Conservation (phyloP, 2,113 vertebrate genomes). For the Macquaria australasica region DNA sequence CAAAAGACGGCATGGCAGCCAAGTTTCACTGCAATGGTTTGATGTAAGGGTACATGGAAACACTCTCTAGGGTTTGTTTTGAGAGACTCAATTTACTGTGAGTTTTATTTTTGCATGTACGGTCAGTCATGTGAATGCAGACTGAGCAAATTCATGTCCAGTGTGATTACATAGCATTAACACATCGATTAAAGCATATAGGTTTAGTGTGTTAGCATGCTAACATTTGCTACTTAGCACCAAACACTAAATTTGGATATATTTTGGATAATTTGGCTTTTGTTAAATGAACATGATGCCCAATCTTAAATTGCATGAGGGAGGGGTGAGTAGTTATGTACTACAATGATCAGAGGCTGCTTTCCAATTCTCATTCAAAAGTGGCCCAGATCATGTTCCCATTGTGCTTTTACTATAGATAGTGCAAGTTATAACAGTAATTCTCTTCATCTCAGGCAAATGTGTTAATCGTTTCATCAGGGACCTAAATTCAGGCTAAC, state of each 20-base stretch:
- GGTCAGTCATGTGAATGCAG: no score
- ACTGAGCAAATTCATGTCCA: neutral
- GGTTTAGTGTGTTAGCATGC: neutral
- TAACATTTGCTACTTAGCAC: neutral
- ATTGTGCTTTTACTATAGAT: neutral
- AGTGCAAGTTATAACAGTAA: neutral
- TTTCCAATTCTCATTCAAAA: neutral
- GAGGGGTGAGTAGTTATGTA: neutral
- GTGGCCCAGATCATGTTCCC: neutral
- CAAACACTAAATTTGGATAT: neutral
- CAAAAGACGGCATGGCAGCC: neutral
- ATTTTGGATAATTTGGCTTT: neutral
- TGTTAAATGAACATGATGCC: neutral
- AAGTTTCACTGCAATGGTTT: neutral
- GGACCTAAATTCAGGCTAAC: slow-evolving; percentile 35
- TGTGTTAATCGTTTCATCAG: slow-evolving; percentile 17
- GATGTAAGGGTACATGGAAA: slow-evolving; percentile 1
- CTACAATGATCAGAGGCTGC: neutral
- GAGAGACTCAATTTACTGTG: neutral
- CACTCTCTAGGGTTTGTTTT: neutral
- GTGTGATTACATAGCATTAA: neutral
- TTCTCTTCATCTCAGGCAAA: slow-evolving; percentile 4
- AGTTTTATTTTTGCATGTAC: neutral
- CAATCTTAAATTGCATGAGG: neutral
- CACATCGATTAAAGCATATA: neutral